A percentile compares a stretch with the other conserved stretches of the same genome.
phyloP scores from a whole-genome alignment of 2,797 vertebrate species.

The Premnoplex brunnescens region DNA sequence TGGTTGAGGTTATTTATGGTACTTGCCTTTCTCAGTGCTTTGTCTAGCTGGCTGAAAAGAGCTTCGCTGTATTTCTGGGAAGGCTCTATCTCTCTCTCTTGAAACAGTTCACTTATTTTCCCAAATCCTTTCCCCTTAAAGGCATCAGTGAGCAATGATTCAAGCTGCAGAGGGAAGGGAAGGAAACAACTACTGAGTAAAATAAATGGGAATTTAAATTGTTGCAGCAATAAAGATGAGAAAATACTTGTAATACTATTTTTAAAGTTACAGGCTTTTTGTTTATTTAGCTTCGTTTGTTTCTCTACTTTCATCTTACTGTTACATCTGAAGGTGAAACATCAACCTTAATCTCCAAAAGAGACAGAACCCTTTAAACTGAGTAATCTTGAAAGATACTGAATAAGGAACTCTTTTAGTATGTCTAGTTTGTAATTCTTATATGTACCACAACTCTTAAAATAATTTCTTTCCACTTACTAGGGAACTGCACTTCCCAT shows the following conservation, averaged over 20 bases:
- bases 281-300: fast-evolving
- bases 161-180: constrained; percentile 49
- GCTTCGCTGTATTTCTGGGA: constrained; percentile 70
- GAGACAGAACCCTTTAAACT: fast-evolving
- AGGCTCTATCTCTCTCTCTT: constrained; percentile 31
- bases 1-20: not conserved
- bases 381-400: fast-evolving
- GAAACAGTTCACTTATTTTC: constrained; percentile 72
- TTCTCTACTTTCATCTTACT: not conserved
- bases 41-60: constrained; percentile 74
- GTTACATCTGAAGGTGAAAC: not conserved
- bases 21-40: constrained; percentile 74
- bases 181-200: fast-evolving
- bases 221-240: fast-evolving
- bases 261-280: not conserved
- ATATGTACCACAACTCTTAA: not conserved
- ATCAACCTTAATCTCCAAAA: not conserved
- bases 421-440: fast-evolving
- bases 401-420: not conserved
- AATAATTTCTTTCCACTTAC: not conserved
- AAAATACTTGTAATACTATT: not conserved
- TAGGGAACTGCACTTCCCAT: not conserved
- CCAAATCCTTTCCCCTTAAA: constrained; percentile 72
- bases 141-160: constrained; percentile 63
- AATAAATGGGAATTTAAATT: fast-evolving